Evolutionary conservation across 2,888 invertebrate genomes (phyloP), one percentile per base, ranked within the genome.

Genomic region (Tipula vernalis): DNA sequence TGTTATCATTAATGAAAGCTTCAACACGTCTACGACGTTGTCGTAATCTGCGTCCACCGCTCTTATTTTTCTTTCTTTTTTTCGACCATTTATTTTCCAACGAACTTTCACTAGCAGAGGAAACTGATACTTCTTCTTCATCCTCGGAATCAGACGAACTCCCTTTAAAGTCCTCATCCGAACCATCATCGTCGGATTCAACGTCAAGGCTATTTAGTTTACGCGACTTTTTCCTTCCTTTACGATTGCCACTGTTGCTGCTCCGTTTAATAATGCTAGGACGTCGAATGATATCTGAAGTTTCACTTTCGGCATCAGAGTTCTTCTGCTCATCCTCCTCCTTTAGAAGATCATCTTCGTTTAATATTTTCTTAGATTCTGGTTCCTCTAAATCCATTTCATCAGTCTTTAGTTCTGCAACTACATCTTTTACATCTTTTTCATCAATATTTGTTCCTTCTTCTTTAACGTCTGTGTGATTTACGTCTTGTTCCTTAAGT

Each of bases 121-220:
- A 93, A 0, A 93, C 93, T 0, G 92, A 92, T 39, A 94, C 94
- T 85, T 94, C 94, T 13, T 92, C 92, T 39, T 92, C 92, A 2
- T 93, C 93, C 0, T 92, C 93, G 15, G 91, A 89, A 3, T 91
- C 90, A 88, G 90, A 90, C 0, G 95, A 95, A 83, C 97, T 91
- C 0, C 91, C 96, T 90, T 97, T 96, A 90, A 98, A 98, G 91
- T 98, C 98, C 91, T 98, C 98, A 89, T 98, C 98, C 0, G 96
- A 96, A 87, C 94, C 95, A 90, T 97, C 96, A 88, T 97, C 96
- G 90, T 96, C 96, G 71, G 96, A 96, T 83, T 95, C 94, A n/a
- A 95, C 94, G 89, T 97, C 96, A 86, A 97, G 91, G 86, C 95
- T 95, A 90, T 97, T 97, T 83, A 97, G 91, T 89, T 96, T 96